Evolutionary conservation across 2,888 invertebrate genomes (phyloP).

Genomic region (Nebria brevicollis): DNA sequence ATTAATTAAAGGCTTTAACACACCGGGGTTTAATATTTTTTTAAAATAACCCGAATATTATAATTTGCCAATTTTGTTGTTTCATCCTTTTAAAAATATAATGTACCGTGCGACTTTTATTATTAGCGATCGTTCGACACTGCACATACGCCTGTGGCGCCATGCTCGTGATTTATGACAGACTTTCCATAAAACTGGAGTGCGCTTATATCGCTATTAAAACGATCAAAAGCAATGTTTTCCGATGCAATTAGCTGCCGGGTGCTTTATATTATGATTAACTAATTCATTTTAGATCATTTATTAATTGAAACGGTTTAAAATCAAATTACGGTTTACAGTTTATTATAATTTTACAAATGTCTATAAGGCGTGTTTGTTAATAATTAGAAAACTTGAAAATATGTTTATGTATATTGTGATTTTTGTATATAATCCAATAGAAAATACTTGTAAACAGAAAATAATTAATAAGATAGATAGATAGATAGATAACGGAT

Average conservation of each 20-base stretch:
- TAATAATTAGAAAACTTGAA: too few relatives aligned
- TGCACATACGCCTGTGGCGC: slow-evolving; percentile 17
- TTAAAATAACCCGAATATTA: neutral
- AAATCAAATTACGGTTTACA: too few relatives aligned
- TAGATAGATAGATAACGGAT: neutral
- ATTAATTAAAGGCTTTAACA: neutral
- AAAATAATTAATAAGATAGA: too few relatives aligned
- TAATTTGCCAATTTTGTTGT: neutral
- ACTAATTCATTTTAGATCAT: too few relatives aligned
- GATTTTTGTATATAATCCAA: too few relatives aligned
- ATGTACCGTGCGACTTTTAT: neutral
- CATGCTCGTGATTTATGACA: neutral
- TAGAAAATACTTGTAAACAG: too few relatives aligned
- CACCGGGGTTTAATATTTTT: neutral
- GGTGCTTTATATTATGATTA: neutral
- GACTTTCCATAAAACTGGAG: slow-evolving; percentile 12
- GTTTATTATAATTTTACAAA: too few relatives aligned
- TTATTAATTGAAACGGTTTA: too few relatives aligned
- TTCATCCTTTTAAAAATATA: neutral
- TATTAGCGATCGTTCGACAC: neutral
- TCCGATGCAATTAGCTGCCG: neutral
- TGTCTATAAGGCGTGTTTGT: too few relatives aligned
- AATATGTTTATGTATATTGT: too few relatives aligned
- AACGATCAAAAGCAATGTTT: neutral
- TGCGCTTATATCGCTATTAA: neutral